Conservation (phyloP, 2,888 invertebrate genomes). For the Drosophila mimica region DNA sequence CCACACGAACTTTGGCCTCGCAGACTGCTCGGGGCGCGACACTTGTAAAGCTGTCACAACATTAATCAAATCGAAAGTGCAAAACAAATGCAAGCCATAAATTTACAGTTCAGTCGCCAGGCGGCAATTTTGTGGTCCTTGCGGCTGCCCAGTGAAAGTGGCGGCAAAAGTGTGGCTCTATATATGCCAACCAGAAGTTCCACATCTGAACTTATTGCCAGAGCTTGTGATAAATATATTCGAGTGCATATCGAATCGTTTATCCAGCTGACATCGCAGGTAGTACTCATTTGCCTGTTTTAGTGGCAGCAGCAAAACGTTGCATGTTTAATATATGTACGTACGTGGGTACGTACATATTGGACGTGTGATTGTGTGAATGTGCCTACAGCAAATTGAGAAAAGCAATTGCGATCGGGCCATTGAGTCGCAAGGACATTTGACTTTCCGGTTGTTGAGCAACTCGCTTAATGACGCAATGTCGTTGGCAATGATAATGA, state of each 20-base stretch:
- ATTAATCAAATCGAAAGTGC: constrained; percentile 72
- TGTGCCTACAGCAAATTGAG: constrained; percentile 30
- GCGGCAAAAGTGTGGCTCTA: constrained; percentile 26
- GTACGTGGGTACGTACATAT: not conserved
- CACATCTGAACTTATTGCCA: constrained; percentile 4
- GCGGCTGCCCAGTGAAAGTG: constrained; percentile 50
- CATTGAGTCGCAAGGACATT: constrained; percentile 60
- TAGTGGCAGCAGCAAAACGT: constrained; percentile 22
- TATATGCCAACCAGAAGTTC: not conserved
- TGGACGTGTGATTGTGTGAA: constrained; percentile 8
- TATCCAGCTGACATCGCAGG: constrained; percentile 36
- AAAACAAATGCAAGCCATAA: constrained; percentile 71
- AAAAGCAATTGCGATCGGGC: constrained; percentile 36
- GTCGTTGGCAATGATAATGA: constrained; percentile 63
- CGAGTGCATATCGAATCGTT: constrained; percentile 17
- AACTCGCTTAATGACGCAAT: constrained; percentile 64
- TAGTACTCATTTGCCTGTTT: constrained; percentile 26
- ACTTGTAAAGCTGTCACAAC: constrained; percentile 74
- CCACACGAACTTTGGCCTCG: constrained; percentile 58
- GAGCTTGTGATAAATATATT: constrained; percentile 41
- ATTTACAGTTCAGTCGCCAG: constrained; percentile 55
- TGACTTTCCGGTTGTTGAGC: constrained; percentile 68
- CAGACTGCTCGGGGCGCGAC: constrained; percentile 58
- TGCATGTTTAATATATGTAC: constrained; percentile 26
- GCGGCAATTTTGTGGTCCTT: constrained; percentile 37